A percentile compares a stretch with the other conserved stretches of the same genome.
Conservation (phyloP, 2,888 invertebrate species). For the Gymnosoma rotundatum region DNA sequence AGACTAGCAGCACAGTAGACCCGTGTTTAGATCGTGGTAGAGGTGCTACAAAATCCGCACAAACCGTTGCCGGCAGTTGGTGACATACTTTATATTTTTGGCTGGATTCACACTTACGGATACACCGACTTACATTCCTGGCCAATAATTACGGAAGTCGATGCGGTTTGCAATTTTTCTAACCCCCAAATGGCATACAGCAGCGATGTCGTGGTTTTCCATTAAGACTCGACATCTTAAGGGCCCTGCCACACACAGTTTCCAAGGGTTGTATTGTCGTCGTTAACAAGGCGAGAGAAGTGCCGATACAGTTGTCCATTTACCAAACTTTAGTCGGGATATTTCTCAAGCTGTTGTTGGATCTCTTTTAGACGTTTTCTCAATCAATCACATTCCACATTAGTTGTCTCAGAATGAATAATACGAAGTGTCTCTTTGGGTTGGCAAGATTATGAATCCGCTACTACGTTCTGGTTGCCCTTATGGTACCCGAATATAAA, state of each 20-base stretch:
- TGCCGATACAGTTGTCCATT: too few species aligned
- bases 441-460: too few species aligned
- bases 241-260: not conserved
- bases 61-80: not conserved
- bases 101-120: constrained; percentile 1
- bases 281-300: too few species aligned
- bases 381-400: too few species aligned
- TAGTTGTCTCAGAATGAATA: too few species aligned
- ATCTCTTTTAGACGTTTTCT: too few species aligned
- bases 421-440: too few species aligned
- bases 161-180: constrained; percentile 14
- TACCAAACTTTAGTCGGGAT: too few species aligned
- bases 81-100: not conserved
- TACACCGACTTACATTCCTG: not conserved
- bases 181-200: constrained; percentile 1
- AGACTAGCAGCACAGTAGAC: not conserved
- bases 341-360: too few species aligned
- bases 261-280: too few species aligned
- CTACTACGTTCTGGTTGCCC: too few species aligned
- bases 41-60: not conserved
- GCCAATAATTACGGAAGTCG: constrained; percentile 21
- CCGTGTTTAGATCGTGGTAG: not conserved
- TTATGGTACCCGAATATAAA: too few species aligned
- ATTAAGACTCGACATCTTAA: not conserved
- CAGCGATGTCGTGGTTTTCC: constrained; percentile 4